Evolutionary conservation across 2,888 invertebrate genomes (phyloP).

Genomic region (Scotopteryx bipunctaria): DNA sequence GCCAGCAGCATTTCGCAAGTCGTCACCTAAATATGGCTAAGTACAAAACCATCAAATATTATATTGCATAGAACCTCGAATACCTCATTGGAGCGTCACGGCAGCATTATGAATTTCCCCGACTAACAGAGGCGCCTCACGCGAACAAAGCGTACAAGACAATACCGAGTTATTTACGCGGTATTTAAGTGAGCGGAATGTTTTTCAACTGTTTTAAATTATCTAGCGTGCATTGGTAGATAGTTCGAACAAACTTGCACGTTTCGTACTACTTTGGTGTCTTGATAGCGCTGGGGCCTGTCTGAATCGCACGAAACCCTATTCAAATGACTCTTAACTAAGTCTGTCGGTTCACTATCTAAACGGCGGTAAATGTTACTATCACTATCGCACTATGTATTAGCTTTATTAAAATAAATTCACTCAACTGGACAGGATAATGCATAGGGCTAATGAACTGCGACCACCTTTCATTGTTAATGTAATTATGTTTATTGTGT

Average conservation of each 20-base stretch:
- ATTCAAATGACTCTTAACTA: conserved; percentile 36
- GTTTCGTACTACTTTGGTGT: conserved; percentile 17
- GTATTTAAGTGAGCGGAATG: conserved; percentile 68
- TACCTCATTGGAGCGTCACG: conserved; percentile 3
- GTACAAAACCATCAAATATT: not conserved
- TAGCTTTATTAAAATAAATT: conserved; percentile 41
- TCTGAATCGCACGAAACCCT: conserved; percentile 46
- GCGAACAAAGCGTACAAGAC: conserved; percentile 69
- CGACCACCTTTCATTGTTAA: conserved; percentile 29
- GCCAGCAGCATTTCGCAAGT: no score
- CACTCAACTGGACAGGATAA: conserved; percentile 38
- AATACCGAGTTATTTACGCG: conserved; percentile 67
- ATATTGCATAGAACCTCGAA: not conserved
- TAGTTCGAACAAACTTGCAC: conserved; percentile 35
- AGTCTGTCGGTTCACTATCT: conserved; percentile 41
- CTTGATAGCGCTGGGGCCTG: conserved; percentile 29
- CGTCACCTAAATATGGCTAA: no score
- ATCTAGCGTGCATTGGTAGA: conserved; percentile 54
- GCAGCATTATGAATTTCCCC: conserved; percentile 60
- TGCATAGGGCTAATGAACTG: conserved; percentile 41
- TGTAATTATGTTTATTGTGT: conserved; percentile 37
- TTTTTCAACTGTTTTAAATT: conserved; percentile 53
- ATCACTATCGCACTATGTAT: conserved; percentile 37
- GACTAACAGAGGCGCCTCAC: conserved; percentile 65
- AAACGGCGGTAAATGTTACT: conserved; percentile 42